Evolutionary conservation across 1,140 invertebrate species (phyloP).

Genomic region (Drosophila yakuba): DNA sequence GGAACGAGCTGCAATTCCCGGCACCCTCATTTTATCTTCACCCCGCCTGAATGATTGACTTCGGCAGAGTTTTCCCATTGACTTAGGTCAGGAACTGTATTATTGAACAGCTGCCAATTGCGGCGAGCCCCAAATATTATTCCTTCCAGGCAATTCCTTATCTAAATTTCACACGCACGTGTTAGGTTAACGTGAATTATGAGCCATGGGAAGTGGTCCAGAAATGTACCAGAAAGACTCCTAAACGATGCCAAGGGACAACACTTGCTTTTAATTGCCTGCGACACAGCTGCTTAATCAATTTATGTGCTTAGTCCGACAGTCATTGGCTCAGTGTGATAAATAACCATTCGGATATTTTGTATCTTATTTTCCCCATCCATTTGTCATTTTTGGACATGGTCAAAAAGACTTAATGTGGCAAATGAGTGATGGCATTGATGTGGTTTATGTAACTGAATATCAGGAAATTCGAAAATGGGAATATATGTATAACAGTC

Average conservation of each 20-base stretch:
- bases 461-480: background rate
- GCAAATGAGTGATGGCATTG: slow-evolving; percentile 31
- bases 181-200: slow-evolving; percentile 56
- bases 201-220: slow-evolving; percentile 25
- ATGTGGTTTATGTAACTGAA: slow-evolving; percentile 30
- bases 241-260: slow-evolving; percentile 7
- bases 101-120: slow-evolving; percentile 82
- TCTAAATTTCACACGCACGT: slow-evolving; percentile 47
- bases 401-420: slow-evolving; percentile 17
- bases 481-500: too few relatives aligned
- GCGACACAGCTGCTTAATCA: slow-evolving; percentile 15
- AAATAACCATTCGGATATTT: slow-evolving; percentile 12
- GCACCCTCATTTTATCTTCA: slow-evolving; percentile 13
- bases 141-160: slow-evolving; percentile 53
- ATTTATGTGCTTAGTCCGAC: slow-evolving; percentile 35
- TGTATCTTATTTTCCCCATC: slow-evolving; percentile 2
- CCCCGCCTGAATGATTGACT: slow-evolving; percentile 52
- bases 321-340: slow-evolving; percentile 45
- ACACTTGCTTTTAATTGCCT: slow-evolving; percentile 55
- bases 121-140: slow-evolving; percentile 47
- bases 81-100: slow-evolving; percentile 72
- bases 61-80: slow-evolving; percentile 60
- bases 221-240: slow-evolving; percentile 1
- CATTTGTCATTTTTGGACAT: slow-evolving; percentile 37
- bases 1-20: slow-evolving; percentile 10